Evolutionary conservation across 1,140 invertebrate species (phyloP).

Genomic region (Nephotettix cincticeps): DNA sequence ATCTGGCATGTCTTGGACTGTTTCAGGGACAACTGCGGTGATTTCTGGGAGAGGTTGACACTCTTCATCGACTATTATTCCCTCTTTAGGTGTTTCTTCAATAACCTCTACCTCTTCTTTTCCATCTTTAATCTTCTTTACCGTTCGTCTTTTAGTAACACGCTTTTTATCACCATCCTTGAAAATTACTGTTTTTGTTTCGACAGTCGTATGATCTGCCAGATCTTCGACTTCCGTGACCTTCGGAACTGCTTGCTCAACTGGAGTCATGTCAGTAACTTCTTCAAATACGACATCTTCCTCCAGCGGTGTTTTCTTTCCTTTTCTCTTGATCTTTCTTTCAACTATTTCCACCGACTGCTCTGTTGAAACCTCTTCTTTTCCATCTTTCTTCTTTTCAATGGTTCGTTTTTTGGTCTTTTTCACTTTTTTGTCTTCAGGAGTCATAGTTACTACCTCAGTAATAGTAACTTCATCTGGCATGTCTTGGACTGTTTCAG

Average conservation of each 20-base stretch:
- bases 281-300: slow-evolving; percentile 37
- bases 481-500: slow-evolving; percentile 15
- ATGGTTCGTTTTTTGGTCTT: slow-evolving; percentile 37
- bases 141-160: slow-evolving; percentile 47
- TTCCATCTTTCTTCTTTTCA: slow-evolving; percentile 30
- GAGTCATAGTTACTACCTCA: slow-evolving; percentile 38
- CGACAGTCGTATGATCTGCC: slow-evolving; percentile 36
- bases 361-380: slow-evolving; percentile 26
- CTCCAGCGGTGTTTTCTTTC: slow-evolving; percentile 27
- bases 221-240: not conserved
- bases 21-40: slow-evolving; percentile 26
- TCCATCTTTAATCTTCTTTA: slow-evolving; percentile 25
- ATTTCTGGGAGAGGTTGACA: slow-evolving; percentile 30
- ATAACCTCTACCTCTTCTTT: slow-evolving; percentile 23
- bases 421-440: slow-evolving; percentile 36
- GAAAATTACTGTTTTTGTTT: slow-evolving; percentile 21
- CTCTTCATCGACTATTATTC: slow-evolving; percentile 21
- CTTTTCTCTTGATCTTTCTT: slow-evolving; percentile 25
- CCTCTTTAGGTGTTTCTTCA: slow-evolving; percentile 32
- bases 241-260: slow-evolving; percentile 38
- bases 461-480: slow-evolving; percentile 27
- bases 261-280: slow-evolving; percentile 34
- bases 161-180: slow-evolving; percentile 44
- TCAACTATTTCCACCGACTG: slow-evolving; percentile 28
- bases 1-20: slow-evolving; percentile 35